phyloP scores from a whole-genome alignment of 2,113 vertebrate species.

The Chrysochloris asiatica region DNA sequence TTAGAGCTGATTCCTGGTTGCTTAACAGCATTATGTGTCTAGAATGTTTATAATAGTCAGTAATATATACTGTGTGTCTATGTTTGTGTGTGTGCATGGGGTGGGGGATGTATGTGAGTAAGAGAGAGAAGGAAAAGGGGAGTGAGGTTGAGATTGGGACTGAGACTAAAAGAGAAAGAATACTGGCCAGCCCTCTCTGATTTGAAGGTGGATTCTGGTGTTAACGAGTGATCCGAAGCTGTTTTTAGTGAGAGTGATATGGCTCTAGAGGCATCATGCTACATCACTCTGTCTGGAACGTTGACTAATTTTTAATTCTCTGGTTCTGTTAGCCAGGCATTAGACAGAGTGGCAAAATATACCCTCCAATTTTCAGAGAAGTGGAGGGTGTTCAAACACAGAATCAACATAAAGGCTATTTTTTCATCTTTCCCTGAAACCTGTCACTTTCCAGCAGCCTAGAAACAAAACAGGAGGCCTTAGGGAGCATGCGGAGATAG shows the following conservation, averaged over 20 bases:
- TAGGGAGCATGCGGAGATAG: background rate
- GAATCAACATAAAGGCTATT: slow-evolving; percentile 70
- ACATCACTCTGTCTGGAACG: background rate
- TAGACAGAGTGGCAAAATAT: slow-evolving; percentile 38
- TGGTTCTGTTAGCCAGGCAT: slow-evolving; percentile 24
- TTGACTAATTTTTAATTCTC: slow-evolving; percentile 52
- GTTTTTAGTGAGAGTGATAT: background rate
- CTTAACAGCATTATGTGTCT: background rate
- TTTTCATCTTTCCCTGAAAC: slow-evolving; percentile 61
- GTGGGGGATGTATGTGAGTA: background rate
- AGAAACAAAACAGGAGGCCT: slow-evolving; percentile 32
- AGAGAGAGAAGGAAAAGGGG: no score
- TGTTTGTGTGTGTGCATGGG: fast-evolving
- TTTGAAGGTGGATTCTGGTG: background rate
- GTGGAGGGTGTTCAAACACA: slow-evolving; percentile 63
- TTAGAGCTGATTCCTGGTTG: background rate
- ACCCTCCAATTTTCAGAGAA: slow-evolving; percentile 60
- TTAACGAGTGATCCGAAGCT: background rate
- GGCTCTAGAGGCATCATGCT: background rate
- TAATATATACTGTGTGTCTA: background rate
- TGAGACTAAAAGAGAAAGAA: background rate
- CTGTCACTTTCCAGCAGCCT: slow-evolving; percentile 37
- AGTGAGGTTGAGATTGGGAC: background rate
- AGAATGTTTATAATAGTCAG: background rate
- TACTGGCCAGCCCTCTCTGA: background rate